These are phyloP conservation scores for Conopomorpha cramerella DNA, from an alignment of 1,140 invertebrate genomes.

Conservation along the genomic window DNA sequence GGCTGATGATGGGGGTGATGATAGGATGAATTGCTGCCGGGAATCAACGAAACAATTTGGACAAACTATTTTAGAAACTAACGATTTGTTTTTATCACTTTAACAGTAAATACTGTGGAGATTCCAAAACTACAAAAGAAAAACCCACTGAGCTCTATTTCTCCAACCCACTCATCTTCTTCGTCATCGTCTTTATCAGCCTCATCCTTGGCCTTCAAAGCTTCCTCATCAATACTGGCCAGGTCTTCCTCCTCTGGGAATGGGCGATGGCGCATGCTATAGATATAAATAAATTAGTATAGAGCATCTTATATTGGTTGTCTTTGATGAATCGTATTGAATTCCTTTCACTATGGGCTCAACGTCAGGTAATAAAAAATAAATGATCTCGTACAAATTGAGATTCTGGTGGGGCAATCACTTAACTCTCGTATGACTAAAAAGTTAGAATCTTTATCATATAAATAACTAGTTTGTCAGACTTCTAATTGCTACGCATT, in stretches of 20 bases:
- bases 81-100: neutral
- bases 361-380: too few species aligned
- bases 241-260: conserved; percentile 46
- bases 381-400: conserved; percentile 1
- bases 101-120: too few species aligned
- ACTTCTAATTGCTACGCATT: too few species aligned
- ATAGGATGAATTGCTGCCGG: too few species aligned
- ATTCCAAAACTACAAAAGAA: neutral
- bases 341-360: too few species aligned
- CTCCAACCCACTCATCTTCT: conserved; percentile 39
- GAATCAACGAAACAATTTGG: too few species aligned
- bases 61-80: neutral
- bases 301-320: neutral
- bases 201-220: conserved; percentile 42
- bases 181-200: conserved; percentile 29
- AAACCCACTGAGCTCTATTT: conserved; percentile 37
- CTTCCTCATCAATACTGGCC: conserved; percentile 47
- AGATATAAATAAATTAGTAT: neutral
- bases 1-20: too few species aligned
- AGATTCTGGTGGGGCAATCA: neutral
- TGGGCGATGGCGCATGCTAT: conserved; percentile 16
- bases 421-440: neutral
- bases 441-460: neutral
- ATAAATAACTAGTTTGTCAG: too few species aligned
- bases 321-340: too few species aligned